phyloP scores from a whole-genome alignment of 2,888 invertebrate genomes.

The Parelbella ahira region DNA sequence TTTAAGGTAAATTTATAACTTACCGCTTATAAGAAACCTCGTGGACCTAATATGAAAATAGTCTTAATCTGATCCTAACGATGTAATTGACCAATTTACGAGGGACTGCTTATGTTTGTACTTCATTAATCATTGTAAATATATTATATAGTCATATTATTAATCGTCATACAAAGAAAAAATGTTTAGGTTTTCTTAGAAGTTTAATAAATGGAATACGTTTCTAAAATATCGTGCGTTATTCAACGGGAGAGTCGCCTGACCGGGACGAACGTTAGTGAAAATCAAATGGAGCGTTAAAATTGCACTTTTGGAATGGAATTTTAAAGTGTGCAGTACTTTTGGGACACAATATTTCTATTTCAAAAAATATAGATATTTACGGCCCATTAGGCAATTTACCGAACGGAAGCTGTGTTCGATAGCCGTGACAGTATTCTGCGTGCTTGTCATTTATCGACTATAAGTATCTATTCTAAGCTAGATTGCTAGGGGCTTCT shows the following conservation, averaged over 20 bases:
- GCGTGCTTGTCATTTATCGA: too few relatives aligned
- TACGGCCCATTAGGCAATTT: conserved; percentile 26
- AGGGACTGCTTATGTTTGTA: conserved; percentile 11
- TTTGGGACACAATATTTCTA: conserved; percentile 7
- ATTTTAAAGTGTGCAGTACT: conserved; percentile 11
- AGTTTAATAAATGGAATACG: too few relatives aligned
- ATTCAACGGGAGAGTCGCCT: conserved; percentile 12
- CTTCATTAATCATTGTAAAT: conserved; percentile 23
- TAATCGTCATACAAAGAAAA: too few relatives aligned
- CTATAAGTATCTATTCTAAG: too few relatives aligned
- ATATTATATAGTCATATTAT: too few relatives aligned
- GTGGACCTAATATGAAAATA: conserved; percentile 5
- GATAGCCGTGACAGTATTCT: too few relatives aligned
- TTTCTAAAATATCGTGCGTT: conserved; percentile 8
- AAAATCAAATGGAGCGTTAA: conserved; percentile 19
- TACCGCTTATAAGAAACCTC: conserved; percentile 13
- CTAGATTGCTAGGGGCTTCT: too few relatives aligned
- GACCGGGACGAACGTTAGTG: conserved; percentile 13
- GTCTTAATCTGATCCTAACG: conserved; percentile 22
- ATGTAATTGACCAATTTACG: conserved; percentile 24
- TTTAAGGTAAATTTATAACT: conserved; percentile 13
- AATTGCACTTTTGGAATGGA: conserved; percentile 14
- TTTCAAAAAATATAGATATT: conserved; percentile 15
- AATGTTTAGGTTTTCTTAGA: too few relatives aligned
- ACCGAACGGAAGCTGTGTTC: too few relatives aligned